phyloP scores from a whole-genome alignment of 2,888 invertebrate genomes.

The Cyclophora albipunctata region DNA sequence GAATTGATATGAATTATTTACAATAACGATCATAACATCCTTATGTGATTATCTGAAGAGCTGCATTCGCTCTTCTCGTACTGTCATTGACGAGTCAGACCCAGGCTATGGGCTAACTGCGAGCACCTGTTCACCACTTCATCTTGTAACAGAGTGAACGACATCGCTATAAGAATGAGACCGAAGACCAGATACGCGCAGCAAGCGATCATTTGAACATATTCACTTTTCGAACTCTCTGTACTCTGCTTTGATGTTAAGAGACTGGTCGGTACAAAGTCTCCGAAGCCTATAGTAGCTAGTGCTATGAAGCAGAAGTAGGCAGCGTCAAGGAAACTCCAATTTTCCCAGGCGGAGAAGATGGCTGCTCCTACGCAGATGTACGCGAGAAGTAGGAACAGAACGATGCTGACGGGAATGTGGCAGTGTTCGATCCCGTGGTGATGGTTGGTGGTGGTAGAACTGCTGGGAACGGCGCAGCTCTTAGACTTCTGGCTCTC shows the following conservation, averaged over 20 bases:
- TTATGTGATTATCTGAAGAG: conserved; percentile 59
- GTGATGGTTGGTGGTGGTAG: conserved; percentile 46
- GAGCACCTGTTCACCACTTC: conserved; percentile 84
- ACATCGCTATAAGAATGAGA: conserved; percentile 87
- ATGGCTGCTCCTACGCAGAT: conserved; percentile 84
- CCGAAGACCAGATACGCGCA: conserved; percentile 87
- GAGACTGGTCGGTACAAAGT: conserved; percentile 80
- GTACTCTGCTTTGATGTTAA: conserved; percentile 57
- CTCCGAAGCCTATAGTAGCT: conserved; percentile 88
- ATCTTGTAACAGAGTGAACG: conserved; percentile 88
- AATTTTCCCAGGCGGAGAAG: conserved; percentile 87
- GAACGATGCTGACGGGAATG: conserved; percentile 70
- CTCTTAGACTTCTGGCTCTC: conserved; percentile 52
- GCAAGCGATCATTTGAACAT: conserved; percentile 85
- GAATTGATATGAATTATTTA: conserved; percentile 40
- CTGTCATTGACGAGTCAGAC: conserved; percentile 78
- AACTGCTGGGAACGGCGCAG: conserved; percentile 54
- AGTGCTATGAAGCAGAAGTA: conserved; percentile 91
- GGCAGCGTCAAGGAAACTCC: conserved; percentile 86
- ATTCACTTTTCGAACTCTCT: conserved; percentile 69
- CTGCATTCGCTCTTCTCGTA: conserved; percentile 70
- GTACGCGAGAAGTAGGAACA: conserved; percentile 82
- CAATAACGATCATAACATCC: conserved; percentile 72
- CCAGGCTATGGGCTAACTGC: conserved; percentile 81
- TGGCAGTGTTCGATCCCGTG: conserved; percentile 57